These are phyloP conservation scores for Archaeoteleia sp. DNA, from an alignment of 2,888 invertebrate genomes.

Conservation along the genomic window DNA sequence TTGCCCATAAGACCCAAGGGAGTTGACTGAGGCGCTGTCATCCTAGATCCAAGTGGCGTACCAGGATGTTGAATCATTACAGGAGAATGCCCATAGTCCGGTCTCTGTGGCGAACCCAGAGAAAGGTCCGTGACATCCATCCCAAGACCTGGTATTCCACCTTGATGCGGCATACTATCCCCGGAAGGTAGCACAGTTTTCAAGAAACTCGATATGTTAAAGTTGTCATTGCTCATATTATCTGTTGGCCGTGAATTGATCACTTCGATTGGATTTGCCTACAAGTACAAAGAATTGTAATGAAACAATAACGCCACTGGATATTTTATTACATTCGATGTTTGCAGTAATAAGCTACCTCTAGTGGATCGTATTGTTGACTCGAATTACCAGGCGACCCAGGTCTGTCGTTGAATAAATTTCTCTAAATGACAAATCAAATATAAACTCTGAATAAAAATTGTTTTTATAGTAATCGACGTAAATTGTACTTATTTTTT, in stretches of 20 bases:
- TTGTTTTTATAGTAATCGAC: background rate
- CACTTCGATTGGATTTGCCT: slow-evolving; percentile 78
- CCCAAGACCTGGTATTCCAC: slow-evolving; percentile 71
- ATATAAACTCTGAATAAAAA: slow-evolving; percentile 1
- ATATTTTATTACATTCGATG: no score
- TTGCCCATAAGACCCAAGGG: slow-evolving; percentile 58
- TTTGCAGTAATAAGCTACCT: slow-evolving; percentile 58
- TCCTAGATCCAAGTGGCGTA: slow-evolving; percentile 63
- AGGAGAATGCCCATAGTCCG: slow-evolving; percentile 75
- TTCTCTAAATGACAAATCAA: slow-evolving; percentile 64
- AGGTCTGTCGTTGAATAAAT: slow-evolving; percentile 70
- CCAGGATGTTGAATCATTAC: slow-evolving; percentile 70
- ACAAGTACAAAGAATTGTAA: slow-evolving; percentile 30
- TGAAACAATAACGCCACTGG: no score
- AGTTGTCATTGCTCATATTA: slow-evolving; percentile 71
- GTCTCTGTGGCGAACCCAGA: slow-evolving; percentile 60
- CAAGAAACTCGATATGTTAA: slow-evolving; percentile 78
- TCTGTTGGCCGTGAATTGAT: slow-evolving; percentile 76
- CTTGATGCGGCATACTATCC: slow-evolving; percentile 62
- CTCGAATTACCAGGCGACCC: slow-evolving; percentile 63
- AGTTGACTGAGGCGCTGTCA: slow-evolving; percentile 56
- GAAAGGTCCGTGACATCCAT: slow-evolving; percentile 63
- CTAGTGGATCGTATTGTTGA: slow-evolving; percentile 68
- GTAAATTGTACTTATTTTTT: no score
- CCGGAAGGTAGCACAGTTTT: slow-evolving; percentile 77